A percentile compares a stretch with the other conserved stretches of the same genome.
phyloP scores from a whole-genome alignment of 1,140 invertebrate genomes.

The Neodiprion lecontei region DNA sequence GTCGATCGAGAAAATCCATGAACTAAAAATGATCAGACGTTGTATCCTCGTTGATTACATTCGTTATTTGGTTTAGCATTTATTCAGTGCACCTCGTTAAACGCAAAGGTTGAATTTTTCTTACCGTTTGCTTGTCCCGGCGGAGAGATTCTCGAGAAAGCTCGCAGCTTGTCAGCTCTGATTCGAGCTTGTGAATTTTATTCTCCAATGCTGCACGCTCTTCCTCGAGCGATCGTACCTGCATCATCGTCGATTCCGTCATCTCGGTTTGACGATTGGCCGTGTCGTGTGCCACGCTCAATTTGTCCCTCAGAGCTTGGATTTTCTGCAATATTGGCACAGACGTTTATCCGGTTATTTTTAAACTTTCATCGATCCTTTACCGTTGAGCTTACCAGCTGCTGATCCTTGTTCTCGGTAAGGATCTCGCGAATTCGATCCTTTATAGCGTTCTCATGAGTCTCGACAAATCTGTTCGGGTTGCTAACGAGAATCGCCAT shows the following conservation, averaged over 20 bases:
- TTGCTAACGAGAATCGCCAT: conserved; percentile 72
- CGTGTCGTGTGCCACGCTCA: conserved; percentile 68
- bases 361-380: too few relatives aligned
- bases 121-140: conserved; percentile 67
- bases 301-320: conserved; percentile 73
- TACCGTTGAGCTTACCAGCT: conserved; percentile 63
- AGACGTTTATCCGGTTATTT: not conserved
- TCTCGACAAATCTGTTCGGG: conserved; percentile 74
- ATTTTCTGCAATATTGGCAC: conserved; percentile 67
- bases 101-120: conserved; percentile 38
- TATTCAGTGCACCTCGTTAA: not conserved
- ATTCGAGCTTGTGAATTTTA: conserved; percentile 74
- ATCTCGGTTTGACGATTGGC: conserved; percentile 69
- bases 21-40: conserved; percentile 63
- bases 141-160: conserved; percentile 69
- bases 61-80: too few relatives aligned
- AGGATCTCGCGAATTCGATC: conserved; percentile 78
- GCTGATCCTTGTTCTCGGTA: conserved; percentile 77
- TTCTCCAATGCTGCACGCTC: conserved; percentile 72
- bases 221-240: conserved; percentile 72
- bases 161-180: conserved; percentile 71
- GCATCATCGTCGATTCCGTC: conserved; percentile 67
- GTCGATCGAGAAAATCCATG: conserved; percentile 74
- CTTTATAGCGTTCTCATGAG: conserved; percentile 77
- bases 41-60: not conserved